Evolutionary conservation across 2,888 invertebrate species (phyloP), one percentile per base, ranked within the genome.

Genomic region (Lepidonotus clava): DNA sequence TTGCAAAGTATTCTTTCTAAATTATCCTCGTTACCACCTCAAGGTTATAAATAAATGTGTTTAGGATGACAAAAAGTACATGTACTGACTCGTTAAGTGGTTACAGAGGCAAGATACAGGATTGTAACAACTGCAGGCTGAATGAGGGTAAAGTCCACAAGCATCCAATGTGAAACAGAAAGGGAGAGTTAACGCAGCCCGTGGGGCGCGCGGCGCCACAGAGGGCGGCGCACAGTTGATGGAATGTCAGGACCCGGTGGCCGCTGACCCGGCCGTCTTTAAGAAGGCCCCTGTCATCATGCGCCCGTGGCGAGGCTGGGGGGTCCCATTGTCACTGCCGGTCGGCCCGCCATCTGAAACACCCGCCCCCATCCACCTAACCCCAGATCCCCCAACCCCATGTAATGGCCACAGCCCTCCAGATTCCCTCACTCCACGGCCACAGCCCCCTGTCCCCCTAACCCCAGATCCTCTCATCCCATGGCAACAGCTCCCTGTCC

Each of bases 201-300:
- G 8, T 8, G 46, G 46, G 46, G 8, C 46, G 46, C 8, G 46
- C 46, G 8, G 46, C 8, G 46, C 46, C 18, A 18, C 8, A 18
- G 8, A 8, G 46, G 46, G 46, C 46, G 8, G 46, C 8, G 46
- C 8, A 8, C 8, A 18, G 46, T 8, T 18, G 46, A 18, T 18
- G 46, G 46, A 18, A 18, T 46, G 46, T 8, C 8, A 46, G 46
- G 46, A 14, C 14, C 5, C 21, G 34, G 71, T 21, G 71, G 38
- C 36, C 71, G 21, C 38, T 71, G 71, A 71, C 34, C 71, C 46
- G 8, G 8, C 71, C 71, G 71, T 71, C 71, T 71, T 71, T 71
- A 71, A 71, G 71, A 71, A 71, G 36, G 61, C 24, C 71, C 36
- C 36, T 34, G 71, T 71, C 71, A 71, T 71, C 71, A 71, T 71